Evolutionary conservation across 1,140 invertebrate species (phyloP).

Genomic region (Aleiodes sp.): DNA sequence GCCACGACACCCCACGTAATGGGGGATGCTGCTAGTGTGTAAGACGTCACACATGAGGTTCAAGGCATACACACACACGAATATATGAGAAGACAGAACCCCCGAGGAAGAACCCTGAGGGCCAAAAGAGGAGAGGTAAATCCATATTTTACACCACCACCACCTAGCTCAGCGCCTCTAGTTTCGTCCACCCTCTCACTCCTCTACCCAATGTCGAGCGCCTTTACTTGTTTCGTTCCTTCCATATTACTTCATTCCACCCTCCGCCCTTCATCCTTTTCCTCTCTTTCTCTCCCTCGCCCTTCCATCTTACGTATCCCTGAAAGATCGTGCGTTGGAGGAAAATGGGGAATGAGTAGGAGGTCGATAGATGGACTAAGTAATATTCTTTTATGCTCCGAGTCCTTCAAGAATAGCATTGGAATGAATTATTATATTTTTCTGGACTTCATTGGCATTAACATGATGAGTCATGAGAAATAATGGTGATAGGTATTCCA

Average conservation of each 20-base stretch:
- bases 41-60: constrained; percentile 51
- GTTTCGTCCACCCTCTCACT: constrained; percentile 19
- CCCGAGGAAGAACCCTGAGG: constrained; percentile 54
- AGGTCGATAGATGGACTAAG: constrained; percentile 12
- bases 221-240: constrained; percentile 27
- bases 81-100: constrained; percentile 49
- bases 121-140: constrained; percentile 61
- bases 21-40: constrained; percentile 41
- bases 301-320: constrained; percentile 35
- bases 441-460: no score
- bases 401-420: neutral
- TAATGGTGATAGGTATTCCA: no score
- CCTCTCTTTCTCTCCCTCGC: constrained; percentile 41
- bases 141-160: constrained; percentile 65
- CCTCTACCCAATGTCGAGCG: neutral
- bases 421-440: neutral
- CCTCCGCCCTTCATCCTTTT: constrained; percentile 2
- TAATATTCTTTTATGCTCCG: neutral
- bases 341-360: neutral
- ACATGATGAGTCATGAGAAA: no score
- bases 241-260: constrained; percentile 6
- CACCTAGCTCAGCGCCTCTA: constrained; percentile 38
- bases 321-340: constrained; percentile 47
- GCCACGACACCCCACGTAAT: constrained; percentile 50
- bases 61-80: constrained; percentile 43